Base-by-base conservation (phyloP, 2,113 vertebrate genomes). In the Microtus richardsoni region DNA sequence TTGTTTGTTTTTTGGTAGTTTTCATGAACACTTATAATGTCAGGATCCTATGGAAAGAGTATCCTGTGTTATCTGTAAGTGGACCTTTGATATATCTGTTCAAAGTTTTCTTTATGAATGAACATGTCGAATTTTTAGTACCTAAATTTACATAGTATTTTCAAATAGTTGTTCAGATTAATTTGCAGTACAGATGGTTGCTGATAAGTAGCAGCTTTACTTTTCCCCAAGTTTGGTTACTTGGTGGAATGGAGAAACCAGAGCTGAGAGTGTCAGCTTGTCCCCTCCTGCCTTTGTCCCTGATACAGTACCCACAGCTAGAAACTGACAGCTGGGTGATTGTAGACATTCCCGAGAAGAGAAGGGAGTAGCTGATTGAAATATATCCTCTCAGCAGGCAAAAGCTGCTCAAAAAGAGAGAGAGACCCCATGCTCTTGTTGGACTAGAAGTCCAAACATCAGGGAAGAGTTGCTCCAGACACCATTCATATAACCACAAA, bases 221-320 rank as follows among this genome's bases (percentile, higher is more conserved):
- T 90, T 66, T 92, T 74, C 36, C 41, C 47, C 19, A 71, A 88
- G 12, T 91, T 68, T 94, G 58, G 9, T 92, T 74, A 92, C 64
- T 78, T 19, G n/a, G 33, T 68, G 16, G 9, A 22, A 6, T 24
- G 86, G 6, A 54, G 39, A 82, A 82, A 39, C 41, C 22, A 85
- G 64, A 95, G 24, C 64, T 60, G 75, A 30, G 64, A 89, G 39
- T 70, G 22, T n/a, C 39, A 17, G 58, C 47, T 62, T 89, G 89
- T 80, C 64, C 44, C 33, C 87, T 74, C 10, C 1, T 49, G 5
- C 86, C 74, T 90, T 83, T 87, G 87, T 74, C 26, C 24, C 39
- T 66, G 68, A 60, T 39, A 30, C 28, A n/a, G 2, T 88, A 28
- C 19, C 44, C 22, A 84, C 49, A 82, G 3, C 36, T 54, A 24